Conservation (phyloP, 2,113 vertebrate genomes). For the Sander vitreus region DNA sequence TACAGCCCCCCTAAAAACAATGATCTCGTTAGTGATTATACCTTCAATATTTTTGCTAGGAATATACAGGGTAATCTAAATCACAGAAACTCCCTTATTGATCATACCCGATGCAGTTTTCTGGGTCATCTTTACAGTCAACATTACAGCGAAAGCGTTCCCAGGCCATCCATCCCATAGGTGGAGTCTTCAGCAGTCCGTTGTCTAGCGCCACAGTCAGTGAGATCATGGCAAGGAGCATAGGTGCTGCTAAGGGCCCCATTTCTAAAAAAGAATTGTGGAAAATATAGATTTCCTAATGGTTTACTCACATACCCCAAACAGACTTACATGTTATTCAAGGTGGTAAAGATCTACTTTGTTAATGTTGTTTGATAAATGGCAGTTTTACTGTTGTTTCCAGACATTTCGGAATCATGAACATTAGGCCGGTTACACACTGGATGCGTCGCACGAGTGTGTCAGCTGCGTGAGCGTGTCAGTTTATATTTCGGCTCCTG, state of each 20-base stretch:
- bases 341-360: neutral
- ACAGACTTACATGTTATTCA: neutral
- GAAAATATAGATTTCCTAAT: neutral
- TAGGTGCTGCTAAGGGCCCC: slow-evolving; percentile 4
- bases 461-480: too few species aligned
- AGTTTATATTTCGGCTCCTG: too few species aligned
- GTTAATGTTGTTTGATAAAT: too few species aligned
- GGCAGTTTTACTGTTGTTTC: neutral
- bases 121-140: slow-evolving; percentile 85
- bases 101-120: slow-evolving; percentile 89
- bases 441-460: too few species aligned
- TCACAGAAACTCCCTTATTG: neutral
- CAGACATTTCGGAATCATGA: neutral
- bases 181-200: slow-evolving; percentile 87
- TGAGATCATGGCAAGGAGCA: slow-evolving; percentile 61
- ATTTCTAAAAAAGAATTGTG: slow-evolving; percentile 36
- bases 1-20: neutral
- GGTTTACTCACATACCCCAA: neutral
- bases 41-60: neutral
- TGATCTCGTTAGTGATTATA: neutral
- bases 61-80: neutral
- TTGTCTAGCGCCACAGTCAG: slow-evolving; percentile 84
- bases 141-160: slow-evolving; percentile 90
- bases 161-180: slow-evolving; percentile 95
- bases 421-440: too few species aligned